These are phyloP conservation scores for Anhinga anhinga DNA, from an alignment of 2,113 vertebrate species.

Conservation along the genomic window DNA sequence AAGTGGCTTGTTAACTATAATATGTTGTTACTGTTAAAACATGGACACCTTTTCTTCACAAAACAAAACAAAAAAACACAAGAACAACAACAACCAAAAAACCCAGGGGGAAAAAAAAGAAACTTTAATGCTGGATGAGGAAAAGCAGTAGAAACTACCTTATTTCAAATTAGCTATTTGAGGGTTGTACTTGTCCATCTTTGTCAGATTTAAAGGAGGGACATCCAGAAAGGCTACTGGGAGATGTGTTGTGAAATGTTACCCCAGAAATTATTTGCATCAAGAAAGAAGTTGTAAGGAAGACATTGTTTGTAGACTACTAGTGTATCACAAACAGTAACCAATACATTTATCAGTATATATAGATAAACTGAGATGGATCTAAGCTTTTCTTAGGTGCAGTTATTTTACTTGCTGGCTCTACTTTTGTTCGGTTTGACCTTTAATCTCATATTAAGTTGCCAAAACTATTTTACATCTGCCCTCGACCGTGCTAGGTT, in stretches of 20 bases:
- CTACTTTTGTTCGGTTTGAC: neutral
- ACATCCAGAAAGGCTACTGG: neutral
- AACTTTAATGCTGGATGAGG: neutral
- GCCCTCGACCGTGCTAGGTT: neutral
- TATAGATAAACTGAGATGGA: neutral
- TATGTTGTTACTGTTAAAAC: neutral
- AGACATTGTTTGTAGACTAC: neutral
- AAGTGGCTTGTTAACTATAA: neutral
- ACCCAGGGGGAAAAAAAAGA: too few relatives aligned
- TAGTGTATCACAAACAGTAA: neutral
- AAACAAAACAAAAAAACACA: neutral
- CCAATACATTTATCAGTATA: neutral
- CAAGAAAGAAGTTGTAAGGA: neutral
- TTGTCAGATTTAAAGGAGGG: neutral
- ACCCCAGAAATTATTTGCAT: neutral
- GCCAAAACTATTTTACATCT: neutral
- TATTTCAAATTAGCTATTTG: neutral
- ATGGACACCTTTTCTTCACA: neutral
- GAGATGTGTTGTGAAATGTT: neutral
- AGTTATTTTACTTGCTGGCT: neutral
- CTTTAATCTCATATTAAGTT: too few relatives aligned
- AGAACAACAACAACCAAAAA: neutral
- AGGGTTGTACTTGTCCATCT: neutral
- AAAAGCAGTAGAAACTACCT: neutral
- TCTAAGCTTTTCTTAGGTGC: neutral